Percentiles rank a stretch among this genome's conserved stretches.
Evolutionary conservation across 2,888 invertebrate genomes (phyloP).

Genomic region (Orchestes rusci): DNA sequence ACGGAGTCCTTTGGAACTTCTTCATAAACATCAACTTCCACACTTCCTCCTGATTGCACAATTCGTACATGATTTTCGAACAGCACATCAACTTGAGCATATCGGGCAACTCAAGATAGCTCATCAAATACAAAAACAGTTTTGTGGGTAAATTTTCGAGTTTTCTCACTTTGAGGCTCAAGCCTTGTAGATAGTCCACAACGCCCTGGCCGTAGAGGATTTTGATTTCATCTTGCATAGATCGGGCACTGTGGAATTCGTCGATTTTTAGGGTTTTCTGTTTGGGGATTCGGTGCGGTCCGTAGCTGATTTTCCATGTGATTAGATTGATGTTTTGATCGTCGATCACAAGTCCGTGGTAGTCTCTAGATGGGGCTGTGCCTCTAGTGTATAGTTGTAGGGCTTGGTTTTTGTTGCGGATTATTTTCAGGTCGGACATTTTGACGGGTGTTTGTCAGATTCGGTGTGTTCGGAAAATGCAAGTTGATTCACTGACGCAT

Average conservation of each 20-base stretch:
- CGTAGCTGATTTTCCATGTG: conserved; percentile 28
- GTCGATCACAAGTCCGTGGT: conserved; percentile 38
- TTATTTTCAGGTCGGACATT: too few species aligned
- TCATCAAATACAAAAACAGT: conserved; percentile 32
- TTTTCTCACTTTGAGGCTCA: conserved; percentile 19
- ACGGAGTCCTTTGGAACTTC: conserved; percentile 22
- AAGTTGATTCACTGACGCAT: too few species aligned
- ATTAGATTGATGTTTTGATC: conserved; percentile 32
- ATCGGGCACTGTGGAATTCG: conserved; percentile 32
- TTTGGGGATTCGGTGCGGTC: conserved; percentile 25
- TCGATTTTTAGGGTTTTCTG: conserved; percentile 23
- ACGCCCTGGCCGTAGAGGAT: conserved; percentile 33
- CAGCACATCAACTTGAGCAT: conserved; percentile 23
- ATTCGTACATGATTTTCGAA: conserved; percentile 29
- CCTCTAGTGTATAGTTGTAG: conserved; percentile 38
- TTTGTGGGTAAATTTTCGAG: conserved; percentile 29
- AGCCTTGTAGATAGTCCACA: conserved; percentile 22
- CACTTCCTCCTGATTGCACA: conserved; percentile 27
- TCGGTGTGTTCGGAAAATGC: too few species aligned
- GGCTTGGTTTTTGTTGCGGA: too few species aligned
- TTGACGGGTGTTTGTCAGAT: too few species aligned
- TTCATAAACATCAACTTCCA: conserved; percentile 27
- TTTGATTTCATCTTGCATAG: conserved; percentile 32
- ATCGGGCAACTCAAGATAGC: conserved; percentile 25
- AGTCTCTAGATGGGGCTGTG: conserved; percentile 37